phyloP scores from a whole-genome alignment of 1,140 invertebrate genomes.

The Zaprionus ornatus region DNA sequence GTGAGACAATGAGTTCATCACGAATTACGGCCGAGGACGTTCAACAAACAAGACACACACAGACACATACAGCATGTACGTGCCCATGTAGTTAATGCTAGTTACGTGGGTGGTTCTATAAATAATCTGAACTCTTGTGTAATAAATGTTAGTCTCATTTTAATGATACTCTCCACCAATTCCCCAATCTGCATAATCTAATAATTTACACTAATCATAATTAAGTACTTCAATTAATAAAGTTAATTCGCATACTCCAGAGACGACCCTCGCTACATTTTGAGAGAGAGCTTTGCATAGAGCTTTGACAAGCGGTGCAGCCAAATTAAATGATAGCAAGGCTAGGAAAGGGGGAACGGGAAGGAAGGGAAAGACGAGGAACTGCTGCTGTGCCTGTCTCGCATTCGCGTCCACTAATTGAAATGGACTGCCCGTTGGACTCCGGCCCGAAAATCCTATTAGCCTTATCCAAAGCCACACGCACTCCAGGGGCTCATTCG shows the following conservation, averaged over 20 bases:
- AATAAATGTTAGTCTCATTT: not conserved
- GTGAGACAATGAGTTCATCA: conserved; percentile 18
- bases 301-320: conserved; percentile 8
- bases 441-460: conserved; percentile 62
- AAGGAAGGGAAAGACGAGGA: not conserved
- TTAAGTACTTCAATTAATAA: not conserved
- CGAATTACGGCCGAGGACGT: conserved; percentile 1
- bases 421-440: conserved; percentile 61
- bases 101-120: not conserved
- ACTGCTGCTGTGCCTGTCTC: not conserved
- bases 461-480: conserved; percentile 45
- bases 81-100: not conserved
- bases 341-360: not conserved
- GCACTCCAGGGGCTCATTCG: conserved; percentile 46
- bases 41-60: not conserved
- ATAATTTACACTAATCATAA: not conserved
- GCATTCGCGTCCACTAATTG: conserved; percentile 55
- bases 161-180: not conserved
- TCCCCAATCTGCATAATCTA: not conserved
- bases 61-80: not conserved
- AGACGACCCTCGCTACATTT: not conserved
- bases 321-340: conserved; percentile 48
- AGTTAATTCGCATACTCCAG: not conserved
- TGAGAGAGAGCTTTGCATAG: not conserved
- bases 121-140: not conserved